These are phyloP conservation scores for Polyergus mexicanus DNA, from an alignment of 1,140 invertebrate genomes.

Conservation along the genomic window DNA sequence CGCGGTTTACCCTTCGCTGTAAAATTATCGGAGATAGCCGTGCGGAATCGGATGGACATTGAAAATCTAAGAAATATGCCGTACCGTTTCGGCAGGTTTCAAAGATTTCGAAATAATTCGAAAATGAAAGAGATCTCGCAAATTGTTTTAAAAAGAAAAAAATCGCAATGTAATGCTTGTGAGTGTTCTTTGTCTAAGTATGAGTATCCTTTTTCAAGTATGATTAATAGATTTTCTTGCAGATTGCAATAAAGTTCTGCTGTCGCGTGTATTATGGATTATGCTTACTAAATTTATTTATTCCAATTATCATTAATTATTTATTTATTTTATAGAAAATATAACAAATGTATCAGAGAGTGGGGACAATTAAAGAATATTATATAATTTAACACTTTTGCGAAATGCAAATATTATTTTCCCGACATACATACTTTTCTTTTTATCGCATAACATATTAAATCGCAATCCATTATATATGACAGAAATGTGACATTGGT, in stretches of 20 bases:
- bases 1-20: constrained; percentile 19
- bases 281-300: neutral
- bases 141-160: neutral
- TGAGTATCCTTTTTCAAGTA: constrained; percentile 51
- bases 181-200: constrained; percentile 61
- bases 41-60: constrained; percentile 45
- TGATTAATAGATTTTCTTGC: constrained; percentile 5
- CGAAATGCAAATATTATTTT: neutral
- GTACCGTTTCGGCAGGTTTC: constrained; percentile 48
- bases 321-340: too few relatives aligned
- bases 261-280: neutral
- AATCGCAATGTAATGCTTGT: constrained; percentile 47
- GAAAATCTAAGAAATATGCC: constrained; percentile 54
- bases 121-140: constrained; percentile 28
- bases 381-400: neutral
- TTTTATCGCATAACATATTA: neutral
- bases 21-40: constrained; percentile 62
- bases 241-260: neutral
- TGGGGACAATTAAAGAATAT: neutral
- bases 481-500: constrained; percentile 5
- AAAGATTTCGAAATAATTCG: constrained; percentile 56
- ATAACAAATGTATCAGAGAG: too few relatives aligned
- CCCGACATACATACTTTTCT: neutral
- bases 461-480: neutral
- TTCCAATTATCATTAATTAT: neutral